Conservation (phyloP, 2,888 invertebrate genomes). For the Heterodera filipjevi region DNA sequence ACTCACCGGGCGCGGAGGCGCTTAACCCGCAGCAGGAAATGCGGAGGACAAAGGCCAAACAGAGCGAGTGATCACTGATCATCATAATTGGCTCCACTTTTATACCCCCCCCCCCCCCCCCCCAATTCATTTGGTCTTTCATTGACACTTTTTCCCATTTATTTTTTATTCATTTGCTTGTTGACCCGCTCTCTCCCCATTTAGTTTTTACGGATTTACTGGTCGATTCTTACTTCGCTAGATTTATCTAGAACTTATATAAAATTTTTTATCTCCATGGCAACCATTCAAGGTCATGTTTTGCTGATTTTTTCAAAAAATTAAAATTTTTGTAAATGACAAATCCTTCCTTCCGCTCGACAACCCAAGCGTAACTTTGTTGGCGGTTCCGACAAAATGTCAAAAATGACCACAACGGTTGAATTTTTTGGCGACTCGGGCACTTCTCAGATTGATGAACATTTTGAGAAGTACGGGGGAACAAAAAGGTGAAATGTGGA, state of each 20-base stretch:
- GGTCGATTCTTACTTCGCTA: not conserved
- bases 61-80: not conserved
- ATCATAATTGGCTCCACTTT: too few species aligned
- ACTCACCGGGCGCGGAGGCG: constrained; percentile 1
- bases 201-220: not conserved
- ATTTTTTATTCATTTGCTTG: too few species aligned
- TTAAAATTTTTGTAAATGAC: too few species aligned
- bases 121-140: too few species aligned
- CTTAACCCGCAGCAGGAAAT: not conserved
- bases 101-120: too few species aligned
- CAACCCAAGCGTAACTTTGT: too few species aligned
- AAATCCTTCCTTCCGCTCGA: too few species aligned
- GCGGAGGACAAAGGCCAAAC: not conserved
- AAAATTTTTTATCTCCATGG: not conserved
- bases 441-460: not conserved
- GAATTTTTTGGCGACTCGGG: not conserved
- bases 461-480: not conserved
- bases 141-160: too few species aligned
- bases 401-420: not conserved
- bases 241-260: too few species aligned
- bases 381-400: not conserved
- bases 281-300: not conserved
- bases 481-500: not conserved
- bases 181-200: too few species aligned
- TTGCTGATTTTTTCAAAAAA: too few species aligned